Percentiles rank a stretch among this genome's conserved stretches.
Evolutionary conservation across 2,113 vertebrate species (phyloP).

Genomic region (Syngnathoides biaculeatus): DNA sequence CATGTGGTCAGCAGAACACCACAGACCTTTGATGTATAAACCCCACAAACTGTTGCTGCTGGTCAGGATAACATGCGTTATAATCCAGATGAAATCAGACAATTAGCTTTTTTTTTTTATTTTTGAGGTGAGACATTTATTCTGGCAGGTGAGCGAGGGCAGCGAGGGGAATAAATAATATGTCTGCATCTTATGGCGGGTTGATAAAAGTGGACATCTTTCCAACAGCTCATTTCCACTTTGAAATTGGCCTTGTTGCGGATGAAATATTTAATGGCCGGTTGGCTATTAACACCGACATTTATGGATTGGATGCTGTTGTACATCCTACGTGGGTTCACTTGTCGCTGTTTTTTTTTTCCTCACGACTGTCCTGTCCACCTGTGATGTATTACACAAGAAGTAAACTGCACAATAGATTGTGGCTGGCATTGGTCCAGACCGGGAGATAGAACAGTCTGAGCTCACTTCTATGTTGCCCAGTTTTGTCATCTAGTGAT

Average conservation of each 20-base stretch:
- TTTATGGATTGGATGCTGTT: conserved; percentile 74
- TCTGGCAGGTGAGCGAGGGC: conserved; percentile 60
- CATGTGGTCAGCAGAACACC: conserved; percentile 50
- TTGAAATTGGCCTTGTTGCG: conserved; percentile 76
- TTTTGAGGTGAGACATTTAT: conserved; percentile 68
- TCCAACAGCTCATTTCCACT: conserved; percentile 66
- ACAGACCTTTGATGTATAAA: conserved; percentile 51
- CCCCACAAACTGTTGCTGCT: conserved; percentile 64
- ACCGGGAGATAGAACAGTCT: conserved; percentile 26
- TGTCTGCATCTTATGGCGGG: conserved; percentile 52
- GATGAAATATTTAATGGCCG: conserved; percentile 76
- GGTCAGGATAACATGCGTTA: conserved; percentile 59
- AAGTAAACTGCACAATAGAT: conserved; percentile 60
- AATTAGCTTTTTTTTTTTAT: conserved; percentile 71
- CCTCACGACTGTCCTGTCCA: conserved; percentile 64
- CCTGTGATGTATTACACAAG: conserved; percentile 65
- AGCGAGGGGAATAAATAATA: conserved; percentile 63
- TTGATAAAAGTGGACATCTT: conserved; percentile 67
- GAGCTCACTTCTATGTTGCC: conserved; percentile 6
- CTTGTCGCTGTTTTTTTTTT: conserved; percentile 70
- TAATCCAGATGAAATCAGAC: conserved; percentile 71
- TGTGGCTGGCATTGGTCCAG: conserved; percentile 64
- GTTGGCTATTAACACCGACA: conserved; percentile 72
- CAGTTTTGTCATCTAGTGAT: not conserved
- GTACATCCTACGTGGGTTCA: conserved; percentile 69